Conservation (phyloP, 2,113 vertebrate genomes). For the Tenebrosternarchus preto region DNA sequence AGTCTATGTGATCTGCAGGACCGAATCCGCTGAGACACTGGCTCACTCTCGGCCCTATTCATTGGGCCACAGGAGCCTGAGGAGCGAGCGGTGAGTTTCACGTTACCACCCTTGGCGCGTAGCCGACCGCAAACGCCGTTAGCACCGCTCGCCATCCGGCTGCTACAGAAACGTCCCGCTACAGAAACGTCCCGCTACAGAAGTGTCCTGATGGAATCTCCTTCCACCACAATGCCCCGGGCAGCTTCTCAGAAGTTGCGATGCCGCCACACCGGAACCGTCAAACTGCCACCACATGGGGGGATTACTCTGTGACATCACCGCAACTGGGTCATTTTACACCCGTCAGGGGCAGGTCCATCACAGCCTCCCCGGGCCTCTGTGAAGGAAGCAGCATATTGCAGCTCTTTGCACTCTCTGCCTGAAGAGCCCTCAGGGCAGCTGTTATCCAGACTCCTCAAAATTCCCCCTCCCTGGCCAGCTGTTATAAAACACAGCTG, state of each 20-base stretch:
- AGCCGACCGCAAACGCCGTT: slow-evolving; percentile 17
- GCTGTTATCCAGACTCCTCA: slow-evolving; percentile 41
- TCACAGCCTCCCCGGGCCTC: slow-evolving; percentile 39
- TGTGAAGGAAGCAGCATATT: slow-evolving; percentile 45
- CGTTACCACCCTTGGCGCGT: slow-evolving; percentile 16
- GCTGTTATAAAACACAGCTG: slow-evolving; percentile 11
- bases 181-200: slow-evolving; percentile 10
- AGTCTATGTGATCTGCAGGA: neutral
- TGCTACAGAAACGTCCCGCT: slow-evolving; percentile 16
- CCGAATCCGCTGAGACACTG: slow-evolving; percentile 7
- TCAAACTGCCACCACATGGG: slow-evolving; percentile 39
- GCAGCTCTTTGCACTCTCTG: slow-evolving; percentile 25
- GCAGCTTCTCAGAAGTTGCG: slow-evolving; percentile 47
- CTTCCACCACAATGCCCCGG: slow-evolving; percentile 39
- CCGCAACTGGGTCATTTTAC: slow-evolving; percentile 48
- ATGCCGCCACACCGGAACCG: slow-evolving; percentile 21
- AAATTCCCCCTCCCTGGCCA: neutral
- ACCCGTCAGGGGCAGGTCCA: slow-evolving; percentile 35
- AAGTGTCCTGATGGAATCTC: slow-evolving; percentile 33
- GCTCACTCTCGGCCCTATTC: slow-evolving; percentile 15
- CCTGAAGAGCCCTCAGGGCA: slow-evolving; percentile 43
- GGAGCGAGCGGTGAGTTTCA: neutral
- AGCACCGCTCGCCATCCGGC: slow-evolving; percentile 19
- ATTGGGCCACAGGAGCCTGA: slow-evolving; percentile 14
- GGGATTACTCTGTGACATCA: slow-evolving; percentile 29